Evolutionary conservation across 2,797 vertebrate genomes (phyloP).

Genomic region (Apodemus agrarius): DNA sequence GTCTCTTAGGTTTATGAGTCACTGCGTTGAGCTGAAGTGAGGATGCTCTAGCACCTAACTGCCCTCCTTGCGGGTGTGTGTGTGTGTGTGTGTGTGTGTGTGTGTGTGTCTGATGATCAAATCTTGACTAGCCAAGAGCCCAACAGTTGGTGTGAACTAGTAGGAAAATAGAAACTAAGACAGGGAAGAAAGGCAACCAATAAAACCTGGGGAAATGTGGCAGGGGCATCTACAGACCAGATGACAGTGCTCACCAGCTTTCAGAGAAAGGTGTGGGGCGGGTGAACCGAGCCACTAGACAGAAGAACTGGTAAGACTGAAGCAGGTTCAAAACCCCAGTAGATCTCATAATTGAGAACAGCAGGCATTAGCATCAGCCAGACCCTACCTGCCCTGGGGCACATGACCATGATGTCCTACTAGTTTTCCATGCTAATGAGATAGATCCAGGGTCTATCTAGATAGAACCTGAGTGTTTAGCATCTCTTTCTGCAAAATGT

Average conservation of each 20-base stretch:
- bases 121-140: background rate
- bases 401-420: background rate
- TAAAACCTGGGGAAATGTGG: background rate
- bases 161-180: background rate
- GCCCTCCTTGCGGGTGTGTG: background rate
- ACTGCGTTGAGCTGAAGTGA: background rate
- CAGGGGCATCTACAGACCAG: background rate
- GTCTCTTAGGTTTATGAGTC: slow-evolving; percentile 26
- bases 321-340: background rate
- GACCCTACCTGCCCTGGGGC: background rate
- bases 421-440: background rate
- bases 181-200: background rate
- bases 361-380: background rate
- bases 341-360: background rate
- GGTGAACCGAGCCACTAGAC: background rate
- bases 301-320: background rate
- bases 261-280: background rate
- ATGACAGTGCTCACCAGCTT: background rate
- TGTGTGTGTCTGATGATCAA: background rate
- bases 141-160: background rate
- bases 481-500: background rate
- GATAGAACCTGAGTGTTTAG: background rate
- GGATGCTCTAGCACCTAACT: background rate
- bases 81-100: too few species aligned
- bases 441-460: background rate